Percentiles rank a stretch among this genome's conserved stretches.
These are phyloP conservation scores for Muntiacus reevesi DNA, from an alignment of 2,113 vertebrate genomes.

Conservation along the genomic window DNA sequence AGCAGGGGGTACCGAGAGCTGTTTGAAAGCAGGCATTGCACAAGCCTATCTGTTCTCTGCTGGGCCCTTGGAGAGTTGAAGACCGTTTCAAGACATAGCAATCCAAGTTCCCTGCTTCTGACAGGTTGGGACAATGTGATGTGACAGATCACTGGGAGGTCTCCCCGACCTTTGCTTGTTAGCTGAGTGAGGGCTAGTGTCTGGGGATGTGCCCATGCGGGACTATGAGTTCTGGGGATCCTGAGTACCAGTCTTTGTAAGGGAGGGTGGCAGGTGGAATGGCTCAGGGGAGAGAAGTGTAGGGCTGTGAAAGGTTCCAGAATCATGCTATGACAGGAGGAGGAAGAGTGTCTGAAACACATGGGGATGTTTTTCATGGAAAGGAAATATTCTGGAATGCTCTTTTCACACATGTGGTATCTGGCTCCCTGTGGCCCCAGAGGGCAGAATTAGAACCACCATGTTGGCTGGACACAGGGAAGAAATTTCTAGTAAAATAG, in stretches of 20 bases:
- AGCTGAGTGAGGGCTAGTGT: background rate
- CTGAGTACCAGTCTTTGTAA: background rate
- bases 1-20: constrained; percentile 63
- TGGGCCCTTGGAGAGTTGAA: background rate
- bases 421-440: background rate
- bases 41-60: background rate
- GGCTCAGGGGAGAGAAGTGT: background rate
- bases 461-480: background rate
- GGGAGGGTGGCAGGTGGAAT: background rate
- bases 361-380: background rate
- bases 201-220: background rate
- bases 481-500: background rate
- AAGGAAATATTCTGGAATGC: background rate
- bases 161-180: background rate
- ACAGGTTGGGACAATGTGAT: background rate
- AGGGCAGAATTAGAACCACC: background rate
- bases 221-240: background rate
- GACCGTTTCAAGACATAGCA: background rate
- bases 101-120: background rate
- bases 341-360: background rate
- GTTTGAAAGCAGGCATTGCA: background rate
- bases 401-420: background rate
- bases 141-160: background rate
- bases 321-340: background rate
- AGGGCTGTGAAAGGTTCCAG: background rate